These are phyloP conservation scores for Volucella zonaria DNA, from an alignment of 2,888 invertebrate species.

Conservation along the genomic window DNA sequence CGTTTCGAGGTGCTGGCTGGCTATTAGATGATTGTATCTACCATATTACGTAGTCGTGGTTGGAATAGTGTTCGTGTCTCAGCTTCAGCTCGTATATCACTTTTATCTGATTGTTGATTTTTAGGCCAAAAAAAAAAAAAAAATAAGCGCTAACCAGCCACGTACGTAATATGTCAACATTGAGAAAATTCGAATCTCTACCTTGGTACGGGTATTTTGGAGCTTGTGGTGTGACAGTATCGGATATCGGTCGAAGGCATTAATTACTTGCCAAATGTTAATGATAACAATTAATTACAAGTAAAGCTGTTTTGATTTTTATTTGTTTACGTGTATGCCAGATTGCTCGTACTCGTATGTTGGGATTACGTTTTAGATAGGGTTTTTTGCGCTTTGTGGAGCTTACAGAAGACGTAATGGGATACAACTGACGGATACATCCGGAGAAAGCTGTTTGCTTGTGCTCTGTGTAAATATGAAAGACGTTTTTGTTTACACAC, in stretches of 20 bases:
- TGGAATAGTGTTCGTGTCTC: no score
- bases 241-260: constrained; percentile 21
- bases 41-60: background rate
- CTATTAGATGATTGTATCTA: constrained; percentile 1
- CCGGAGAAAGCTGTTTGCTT: constrained; percentile 14
- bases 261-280: constrained; percentile 30
- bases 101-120: background rate
- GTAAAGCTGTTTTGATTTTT: constrained; percentile 1
- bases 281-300: constrained; percentile 39
- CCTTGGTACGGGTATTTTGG: constrained; percentile 13
- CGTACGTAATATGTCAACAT: background rate
- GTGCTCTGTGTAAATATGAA: no score
- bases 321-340: background rate
- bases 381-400: background rate
- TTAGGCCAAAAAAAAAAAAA: background rate
- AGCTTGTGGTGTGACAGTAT: constrained; percentile 21
- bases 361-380: constrained; percentile 6
- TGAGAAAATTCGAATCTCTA: background rate
- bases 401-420: background rate
- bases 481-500: no score
- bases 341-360: background rate
- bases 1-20: background rate
- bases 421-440: constrained; percentile 3
- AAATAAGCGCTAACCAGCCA: background rate
- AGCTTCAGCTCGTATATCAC: background rate